Percentiles rank a stretch among this genome's conserved stretches.
phyloP scores from a whole-genome alignment of 2,797 vertebrate species.

The Loriculus beryllinus region DNA sequence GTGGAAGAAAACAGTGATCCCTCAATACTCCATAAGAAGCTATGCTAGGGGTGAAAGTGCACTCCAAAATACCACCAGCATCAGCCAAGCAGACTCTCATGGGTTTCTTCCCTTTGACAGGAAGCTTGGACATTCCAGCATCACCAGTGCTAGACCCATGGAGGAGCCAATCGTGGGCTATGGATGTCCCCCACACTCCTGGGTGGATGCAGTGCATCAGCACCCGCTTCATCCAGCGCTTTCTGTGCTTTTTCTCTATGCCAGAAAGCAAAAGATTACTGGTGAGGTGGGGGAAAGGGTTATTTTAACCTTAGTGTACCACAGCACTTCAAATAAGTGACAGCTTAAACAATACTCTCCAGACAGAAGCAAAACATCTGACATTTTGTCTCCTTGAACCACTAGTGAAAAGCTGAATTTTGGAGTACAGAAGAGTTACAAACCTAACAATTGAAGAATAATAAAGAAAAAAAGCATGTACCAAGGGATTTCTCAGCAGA shows the following conservation, averaged over 20 bases:
- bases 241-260: not conserved
- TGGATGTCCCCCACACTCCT: fast-evolving
- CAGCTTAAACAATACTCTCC: not conserved
- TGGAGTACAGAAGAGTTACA: not conserved
- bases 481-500: conserved; percentile 32
- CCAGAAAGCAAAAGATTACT: not conserved
- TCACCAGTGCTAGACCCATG: fast-evolving
- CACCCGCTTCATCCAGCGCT: not conserved
- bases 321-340: not conserved
- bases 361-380: conserved; percentile 1
- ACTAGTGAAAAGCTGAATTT: not conserved
- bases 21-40: not conserved
- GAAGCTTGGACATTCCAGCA: not conserved
- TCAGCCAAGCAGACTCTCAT: fast-evolving
- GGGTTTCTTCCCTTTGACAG: not conserved
- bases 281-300: not conserved
- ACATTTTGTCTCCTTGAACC: not conserved
- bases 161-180: fast-evolving
- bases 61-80: not conserved
- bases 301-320: not conserved
- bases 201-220: fast-evolving
- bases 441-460: conserved; percentile 3
- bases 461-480: not conserved
- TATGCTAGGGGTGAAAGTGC: not conserved
- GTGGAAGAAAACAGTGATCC: not conserved